Conservation (phyloP, 2,113 vertebrate genomes). For the Jacana jacana region DNA sequence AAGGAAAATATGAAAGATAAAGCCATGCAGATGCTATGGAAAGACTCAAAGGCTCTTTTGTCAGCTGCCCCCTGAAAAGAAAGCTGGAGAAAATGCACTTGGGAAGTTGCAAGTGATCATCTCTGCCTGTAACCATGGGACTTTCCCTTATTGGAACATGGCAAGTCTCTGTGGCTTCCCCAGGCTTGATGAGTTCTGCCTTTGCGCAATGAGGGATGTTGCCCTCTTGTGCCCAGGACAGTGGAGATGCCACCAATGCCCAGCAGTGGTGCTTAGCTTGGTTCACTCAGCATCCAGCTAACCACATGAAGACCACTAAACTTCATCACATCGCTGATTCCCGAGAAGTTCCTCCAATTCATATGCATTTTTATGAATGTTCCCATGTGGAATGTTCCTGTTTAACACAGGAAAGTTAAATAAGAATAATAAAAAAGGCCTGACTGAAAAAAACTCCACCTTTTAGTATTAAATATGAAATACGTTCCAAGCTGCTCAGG, state of each 20-base stretch:
- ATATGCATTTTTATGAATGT: background rate
- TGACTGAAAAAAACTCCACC: background rate
- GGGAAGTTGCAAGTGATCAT: background rate
- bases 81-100: background rate
- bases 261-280: background rate
- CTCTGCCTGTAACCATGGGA: background rate
- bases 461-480: background rate
- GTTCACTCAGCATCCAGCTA: background rate
- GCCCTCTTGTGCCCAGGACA: background rate
- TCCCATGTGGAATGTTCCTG: background rate
- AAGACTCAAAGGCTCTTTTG: background rate
- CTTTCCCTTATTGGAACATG: fast-evolving
- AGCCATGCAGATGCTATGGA: background rate
- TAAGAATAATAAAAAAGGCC: background rate
- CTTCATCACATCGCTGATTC: background rate
- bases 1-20: background rate
- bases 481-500: too few species aligned
- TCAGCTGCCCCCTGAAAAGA: background rate
- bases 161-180: background rate
- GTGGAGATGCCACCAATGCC: background rate
- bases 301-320: background rate
- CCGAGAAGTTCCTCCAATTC: background rate
- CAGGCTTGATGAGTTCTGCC: background rate
- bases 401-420: background rate
- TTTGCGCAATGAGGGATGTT: background rate